A percentile compares a stretch with the other conserved stretches of the same genome.
These are phyloP conservation scores for Otus sunia DNA, from an alignment of 2,113 vertebrate genomes.

Conservation along the genomic window DNA sequence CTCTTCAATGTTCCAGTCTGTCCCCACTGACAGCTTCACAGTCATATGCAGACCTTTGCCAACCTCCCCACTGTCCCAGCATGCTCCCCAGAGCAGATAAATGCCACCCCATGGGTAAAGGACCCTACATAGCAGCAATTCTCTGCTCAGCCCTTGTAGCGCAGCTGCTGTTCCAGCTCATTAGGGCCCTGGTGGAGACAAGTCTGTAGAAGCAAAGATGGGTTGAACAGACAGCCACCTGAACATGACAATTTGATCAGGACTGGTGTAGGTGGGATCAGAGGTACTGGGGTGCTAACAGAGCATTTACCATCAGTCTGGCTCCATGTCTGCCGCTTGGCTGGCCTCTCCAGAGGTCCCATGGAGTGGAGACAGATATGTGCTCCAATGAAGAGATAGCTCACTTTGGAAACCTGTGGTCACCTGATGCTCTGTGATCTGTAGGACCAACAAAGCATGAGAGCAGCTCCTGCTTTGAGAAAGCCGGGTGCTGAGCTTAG, in stretches of 20 bases:
- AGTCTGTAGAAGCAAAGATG: neutral
- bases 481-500: neutral
- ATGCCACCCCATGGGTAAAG: neutral
- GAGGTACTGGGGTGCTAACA: neutral
- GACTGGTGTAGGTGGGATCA: too few relatives aligned
- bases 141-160: neutral
- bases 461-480: neutral
- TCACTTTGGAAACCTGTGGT: neutral
- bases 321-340: neutral
- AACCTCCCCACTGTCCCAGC: neutral
- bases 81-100: neutral
- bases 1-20: neutral
- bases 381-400: neutral
- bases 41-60: accelerated
- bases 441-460: neutral
- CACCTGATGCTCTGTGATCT: neutral
- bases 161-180: neutral
- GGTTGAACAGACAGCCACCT: neutral
- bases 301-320: neutral
- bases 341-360: neutral
- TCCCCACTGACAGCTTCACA: neutral
- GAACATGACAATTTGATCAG: accelerated
- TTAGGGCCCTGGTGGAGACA: neutral
- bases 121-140: neutral
- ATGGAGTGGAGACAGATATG: neutral